Conservation (phyloP, 2,888 invertebrate genomes). For the Caenorhabditis sp. region DNA sequence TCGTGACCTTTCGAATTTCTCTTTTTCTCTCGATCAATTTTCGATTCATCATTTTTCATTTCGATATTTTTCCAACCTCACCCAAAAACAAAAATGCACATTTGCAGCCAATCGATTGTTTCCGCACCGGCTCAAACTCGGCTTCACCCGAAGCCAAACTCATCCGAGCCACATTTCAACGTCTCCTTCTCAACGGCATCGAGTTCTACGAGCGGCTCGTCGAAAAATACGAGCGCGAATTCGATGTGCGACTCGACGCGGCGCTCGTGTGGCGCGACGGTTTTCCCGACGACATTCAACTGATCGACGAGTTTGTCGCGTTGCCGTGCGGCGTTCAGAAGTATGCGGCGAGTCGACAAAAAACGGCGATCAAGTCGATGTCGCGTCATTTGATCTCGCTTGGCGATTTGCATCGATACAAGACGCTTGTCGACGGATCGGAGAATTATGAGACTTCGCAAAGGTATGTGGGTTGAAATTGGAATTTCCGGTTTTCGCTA, state of each 20-base stretch:
- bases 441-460: slow-evolving; percentile 77
- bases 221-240: slow-evolving; percentile 78
- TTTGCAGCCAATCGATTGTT: slow-evolving; percentile 20
- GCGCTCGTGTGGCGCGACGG: slow-evolving; percentile 16
- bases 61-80: too few relatives aligned
- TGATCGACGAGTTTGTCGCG: neutral
- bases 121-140: slow-evolving; percentile 21
- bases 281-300: slow-evolving; percentile 6
- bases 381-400: slow-evolving; percentile 87
- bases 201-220: slow-evolving; percentile 82
- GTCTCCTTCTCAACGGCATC: slow-evolving; percentile 20
- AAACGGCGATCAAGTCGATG: slow-evolving; percentile 75
- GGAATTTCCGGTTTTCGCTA: neutral
- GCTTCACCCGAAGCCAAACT: slow-evolving; percentile 12
- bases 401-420: slow-evolving; percentile 91
- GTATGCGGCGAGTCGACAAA: neutral
- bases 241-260: slow-evolving; percentile 78
- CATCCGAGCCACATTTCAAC: slow-evolving; percentile 13
- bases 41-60: too few relatives aligned
- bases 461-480: slow-evolving; percentile 18
- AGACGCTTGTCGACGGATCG: slow-evolving; percentile 80
- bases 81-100: too few relatives aligned
- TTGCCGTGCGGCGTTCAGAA: slow-evolving; percentile 19
- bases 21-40: too few relatives aligned
- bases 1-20: too few relatives aligned